Evolutionary conservation across 37 sponge, comb jelly and placozoan genomes (phyloP).

Genomic region (Crambe crambe): DNA sequence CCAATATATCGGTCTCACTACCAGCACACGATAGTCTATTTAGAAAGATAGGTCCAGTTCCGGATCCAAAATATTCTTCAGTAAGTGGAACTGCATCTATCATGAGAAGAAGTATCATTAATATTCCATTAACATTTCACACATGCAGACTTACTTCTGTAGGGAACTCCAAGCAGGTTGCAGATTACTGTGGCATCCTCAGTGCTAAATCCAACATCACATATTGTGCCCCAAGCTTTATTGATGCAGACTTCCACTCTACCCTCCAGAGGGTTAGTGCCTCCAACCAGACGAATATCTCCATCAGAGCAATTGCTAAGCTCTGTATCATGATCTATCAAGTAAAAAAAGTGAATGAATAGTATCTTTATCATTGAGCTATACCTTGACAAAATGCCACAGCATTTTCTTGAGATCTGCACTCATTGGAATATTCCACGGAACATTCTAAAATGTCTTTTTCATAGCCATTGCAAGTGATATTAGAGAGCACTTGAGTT

Average conservation of each 20-base stretch:
- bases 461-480: background rate
- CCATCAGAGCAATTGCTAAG: slow-evolving; percentile 21
- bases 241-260: slow-evolving; percentile 46
- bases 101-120: no score
- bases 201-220: slow-evolving; percentile 29
- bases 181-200: slow-evolving; percentile 47
- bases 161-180: slow-evolving; percentile 10
- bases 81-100: background rate
- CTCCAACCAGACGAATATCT: slow-evolving; percentile 28
- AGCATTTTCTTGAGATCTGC: background rate
- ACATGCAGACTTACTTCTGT: background rate
- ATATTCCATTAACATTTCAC: no score
- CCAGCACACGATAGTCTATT: background rate
- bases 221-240: slow-evolving; percentile 41
- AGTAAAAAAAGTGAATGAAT: background rate
- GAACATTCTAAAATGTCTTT: background rate
- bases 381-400: slow-evolving; percentile 1
- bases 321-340: background rate
- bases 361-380: background rate
- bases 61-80: background rate
- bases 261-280: slow-evolving; percentile 16
- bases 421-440: background rate
- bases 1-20: background rate
- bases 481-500: background rate
- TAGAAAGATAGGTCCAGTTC: background rate